Percentiles rank a stretch among this genome's conserved stretches.
These are phyloP conservation scores for Lamellibrachia luymesi DNA, from an alignment of 1,140 invertebrate genomes.

Conservation along the genomic window DNA sequence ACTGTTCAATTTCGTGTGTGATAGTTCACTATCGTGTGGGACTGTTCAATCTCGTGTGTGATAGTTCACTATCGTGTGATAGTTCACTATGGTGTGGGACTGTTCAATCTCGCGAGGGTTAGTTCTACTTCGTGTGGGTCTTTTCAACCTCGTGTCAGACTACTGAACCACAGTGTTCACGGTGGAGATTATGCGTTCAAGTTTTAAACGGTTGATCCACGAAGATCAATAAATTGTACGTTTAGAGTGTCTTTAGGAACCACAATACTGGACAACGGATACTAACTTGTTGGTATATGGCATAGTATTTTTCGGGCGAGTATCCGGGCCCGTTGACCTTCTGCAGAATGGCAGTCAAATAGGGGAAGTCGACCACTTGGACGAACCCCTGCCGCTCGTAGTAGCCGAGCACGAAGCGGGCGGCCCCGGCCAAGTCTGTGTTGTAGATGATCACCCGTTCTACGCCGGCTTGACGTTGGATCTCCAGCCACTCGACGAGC, in stretches of 20 bases:
- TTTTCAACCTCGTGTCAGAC: no score
- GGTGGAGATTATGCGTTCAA: neutral
- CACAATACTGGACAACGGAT: neutral
- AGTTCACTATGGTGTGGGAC: no score
- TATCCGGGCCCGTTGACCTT: neutral
- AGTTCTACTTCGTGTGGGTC: no score
- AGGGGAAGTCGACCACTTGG: conserved; percentile 3
- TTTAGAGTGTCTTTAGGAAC: neutral
- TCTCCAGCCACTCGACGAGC: conserved; percentile 14
- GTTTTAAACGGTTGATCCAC: neutral
- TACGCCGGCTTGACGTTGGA: neutral
- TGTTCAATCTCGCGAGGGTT: no score
- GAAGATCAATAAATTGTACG: neutral
- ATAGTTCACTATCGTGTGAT: neutral
- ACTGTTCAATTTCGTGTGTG: neutral
- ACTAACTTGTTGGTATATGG: conserved; percentile 14
- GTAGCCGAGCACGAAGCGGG: neutral
- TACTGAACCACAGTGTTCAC: no score
- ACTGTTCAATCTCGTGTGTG: neutral
- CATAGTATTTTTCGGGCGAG: neutral
- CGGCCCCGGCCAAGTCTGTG: conserved; percentile 6
- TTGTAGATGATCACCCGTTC: conserved; percentile 6
- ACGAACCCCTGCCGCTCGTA: neutral
- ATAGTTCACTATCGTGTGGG: neutral
- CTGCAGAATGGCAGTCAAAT: conserved; percentile 10